Percentiles rank a stretch among this genome's conserved stretches.
phyloP scores from a whole-genome alignment of 2,113 vertebrate genomes.

The Lipotes vexillifer region DNA sequence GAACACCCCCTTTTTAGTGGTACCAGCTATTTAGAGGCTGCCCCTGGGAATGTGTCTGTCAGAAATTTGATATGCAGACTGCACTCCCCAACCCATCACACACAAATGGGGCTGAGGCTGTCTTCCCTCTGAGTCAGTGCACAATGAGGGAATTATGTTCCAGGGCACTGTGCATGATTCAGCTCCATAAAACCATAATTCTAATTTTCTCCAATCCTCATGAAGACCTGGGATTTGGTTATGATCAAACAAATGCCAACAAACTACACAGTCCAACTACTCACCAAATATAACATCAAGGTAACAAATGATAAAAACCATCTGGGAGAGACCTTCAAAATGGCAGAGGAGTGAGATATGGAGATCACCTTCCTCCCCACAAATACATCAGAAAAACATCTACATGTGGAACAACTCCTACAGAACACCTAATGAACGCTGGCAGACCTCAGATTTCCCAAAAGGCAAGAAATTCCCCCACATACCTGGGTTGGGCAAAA shows the following conservation, averaged over 20 bases:
- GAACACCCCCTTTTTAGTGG: neutral
- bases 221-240: neutral
- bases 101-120: neutral
- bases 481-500: too few relatives aligned
- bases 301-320: neutral
- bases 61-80: neutral
- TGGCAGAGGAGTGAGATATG: too few relatives aligned
- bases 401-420: too few relatives aligned
- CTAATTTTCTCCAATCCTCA: neutral
- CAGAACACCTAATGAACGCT: too few relatives aligned
- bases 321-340: neutral
- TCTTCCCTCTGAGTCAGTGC: too few relatives aligned
- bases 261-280: neutral
- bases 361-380: too few relatives aligned
- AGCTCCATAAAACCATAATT: neutral
- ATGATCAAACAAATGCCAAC: neutral
- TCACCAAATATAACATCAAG: neutral
- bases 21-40: neutral
- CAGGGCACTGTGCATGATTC: neutral
- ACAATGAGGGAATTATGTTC: neutral
- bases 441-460: too few relatives aligned
- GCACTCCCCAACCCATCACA: neutral
- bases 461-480: too few relatives aligned
- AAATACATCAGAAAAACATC: too few relatives aligned
- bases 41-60: neutral